Base-by-base conservation (phyloP, 2,113 vertebrate species). In the Neotoma lepida region DNA sequence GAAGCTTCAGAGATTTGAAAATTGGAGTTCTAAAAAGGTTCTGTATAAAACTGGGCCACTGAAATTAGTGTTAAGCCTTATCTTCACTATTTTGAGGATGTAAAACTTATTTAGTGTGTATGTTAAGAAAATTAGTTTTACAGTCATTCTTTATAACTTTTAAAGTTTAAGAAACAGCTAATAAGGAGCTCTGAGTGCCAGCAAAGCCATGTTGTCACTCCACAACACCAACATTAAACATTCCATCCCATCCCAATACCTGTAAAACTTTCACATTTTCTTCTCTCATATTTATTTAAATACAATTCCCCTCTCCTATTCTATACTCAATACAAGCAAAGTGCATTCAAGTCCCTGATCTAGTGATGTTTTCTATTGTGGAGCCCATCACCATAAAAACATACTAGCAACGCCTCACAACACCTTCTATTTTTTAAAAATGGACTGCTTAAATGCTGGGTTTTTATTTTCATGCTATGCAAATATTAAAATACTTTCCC, bases 341-440 rank as follows among this genome's bases (percentile, higher is more conserved):
- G 98, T 98, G 98, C 98, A 97, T 96, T 92, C 76, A 92, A 97
- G 96, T 98, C 98, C 98, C 98, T 98, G 98, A 98, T 97, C 96
- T 96, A 95, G 97, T 95, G 97, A 96, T 96, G 97, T 91, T 95
- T 96, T 95, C 89, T 68, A 78, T 86, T 96, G 96, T 95, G 97
- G 97, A 97, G 96, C 94, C 89, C 94, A 91, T 95, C 93, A 91
- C 94, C 5, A 0, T 84, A 96, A 93, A 89, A 90, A 64, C 44
- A 26, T 8, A 58, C 6, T n/a, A 97, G 95, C 85, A 97, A 96
- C 77, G 24, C 63, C 78, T 88, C 96, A 95, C 80, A 97, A 95
- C 95, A 91, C 97, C 88, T 74, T 91, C 94, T 95, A 35, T 46
- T 93, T 97, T 86, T 89, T 39, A 74, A 86, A 51, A 94, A 95